Evolutionary conservation across 2,113 vertebrate genomes (phyloP).

Genomic region (Cercopithecus mona): DNA sequence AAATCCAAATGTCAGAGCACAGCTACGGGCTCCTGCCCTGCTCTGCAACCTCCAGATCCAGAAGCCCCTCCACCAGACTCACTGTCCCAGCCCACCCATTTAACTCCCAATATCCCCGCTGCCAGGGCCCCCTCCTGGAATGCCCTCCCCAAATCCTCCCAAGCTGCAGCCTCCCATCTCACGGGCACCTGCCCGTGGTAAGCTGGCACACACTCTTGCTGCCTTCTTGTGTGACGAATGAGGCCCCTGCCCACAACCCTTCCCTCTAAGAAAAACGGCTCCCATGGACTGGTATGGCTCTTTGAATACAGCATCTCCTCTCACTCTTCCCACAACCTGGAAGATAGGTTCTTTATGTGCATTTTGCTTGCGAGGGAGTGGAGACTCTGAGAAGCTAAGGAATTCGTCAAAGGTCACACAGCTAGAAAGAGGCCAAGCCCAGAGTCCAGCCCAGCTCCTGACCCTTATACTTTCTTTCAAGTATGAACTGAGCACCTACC

Average conservation of each 20-base stretch:
- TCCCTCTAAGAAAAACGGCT: not conserved
- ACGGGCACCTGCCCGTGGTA: not conserved
- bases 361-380: not conserved
- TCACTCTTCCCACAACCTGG: no score
- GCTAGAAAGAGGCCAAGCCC: not conserved
- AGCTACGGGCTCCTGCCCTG: not conserved
- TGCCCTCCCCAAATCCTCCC: not conserved
- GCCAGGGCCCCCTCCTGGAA: not conserved
- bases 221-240: not conserved
- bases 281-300: rapidly evolving
- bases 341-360: not conserved
- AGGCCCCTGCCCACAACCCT: not conserved
- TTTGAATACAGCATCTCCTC: not conserved
- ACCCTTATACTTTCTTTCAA: not conserved
- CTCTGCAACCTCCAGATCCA: not conserved
- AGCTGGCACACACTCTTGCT: not conserved
- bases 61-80: not conserved
- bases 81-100: not conserved
- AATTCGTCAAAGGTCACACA: not conserved
- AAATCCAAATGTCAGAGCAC: not conserved
- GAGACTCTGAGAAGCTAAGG: conserved; percentile 1
- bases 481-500: not conserved
- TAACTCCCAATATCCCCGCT: not conserved
- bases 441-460: not conserved
- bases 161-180: not conserved